Evolutionary conservation across 2,113 vertebrate genomes (phyloP).

Genomic region (Rhombomys opimus): DNA sequence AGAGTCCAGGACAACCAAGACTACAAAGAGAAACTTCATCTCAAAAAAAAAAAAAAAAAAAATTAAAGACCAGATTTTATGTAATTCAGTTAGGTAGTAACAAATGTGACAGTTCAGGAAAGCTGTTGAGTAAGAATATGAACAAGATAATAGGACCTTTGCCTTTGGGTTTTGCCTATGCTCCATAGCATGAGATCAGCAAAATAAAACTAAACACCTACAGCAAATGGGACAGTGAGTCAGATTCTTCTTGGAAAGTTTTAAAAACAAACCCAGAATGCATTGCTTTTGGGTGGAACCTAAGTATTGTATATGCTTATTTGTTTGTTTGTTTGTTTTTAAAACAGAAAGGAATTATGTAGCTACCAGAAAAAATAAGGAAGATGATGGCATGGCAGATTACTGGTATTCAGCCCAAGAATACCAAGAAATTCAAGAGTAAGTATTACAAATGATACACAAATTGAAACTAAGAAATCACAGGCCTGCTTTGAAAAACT

Average conservation of each 20-base stretch:
- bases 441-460: background rate
- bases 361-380: background rate
- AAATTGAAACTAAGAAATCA: constrained; percentile 4
- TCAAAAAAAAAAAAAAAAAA: no score
- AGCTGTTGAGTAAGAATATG: background rate
- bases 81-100: background rate
- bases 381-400: background rate
- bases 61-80: background rate
- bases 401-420: background rate
- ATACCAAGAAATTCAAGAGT: background rate
- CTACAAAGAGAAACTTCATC: no score
- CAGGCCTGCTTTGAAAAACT: background rate
- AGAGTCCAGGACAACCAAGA: no score
- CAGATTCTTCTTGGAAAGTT: background rate
- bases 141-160: background rate
- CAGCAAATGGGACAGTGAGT: background rate
- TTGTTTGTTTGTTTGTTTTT: background rate
- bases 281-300: background rate
- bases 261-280: background rate
- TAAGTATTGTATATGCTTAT: background rate
- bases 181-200: background rate
- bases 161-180: background rate
- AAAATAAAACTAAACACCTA: background rate
- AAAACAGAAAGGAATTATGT: background rate
- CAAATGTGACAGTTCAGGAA: background rate